Conservation (phyloP, 2,888 invertebrate species). For the Rhagonycha fulva region DNA sequence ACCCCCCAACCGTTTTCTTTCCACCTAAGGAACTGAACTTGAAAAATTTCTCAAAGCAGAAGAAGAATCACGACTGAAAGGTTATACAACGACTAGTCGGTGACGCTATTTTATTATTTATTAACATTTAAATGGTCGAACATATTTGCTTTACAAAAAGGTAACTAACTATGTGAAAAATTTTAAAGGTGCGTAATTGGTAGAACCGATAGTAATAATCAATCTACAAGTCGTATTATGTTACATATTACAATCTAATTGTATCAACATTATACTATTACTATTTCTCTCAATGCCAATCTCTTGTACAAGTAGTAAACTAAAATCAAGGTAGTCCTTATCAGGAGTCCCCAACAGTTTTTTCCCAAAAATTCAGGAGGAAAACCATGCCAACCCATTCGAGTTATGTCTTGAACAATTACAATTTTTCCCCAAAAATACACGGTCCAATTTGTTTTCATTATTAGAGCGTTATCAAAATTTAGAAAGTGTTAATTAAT, state of each 20-base stretch:
- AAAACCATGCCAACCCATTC: neutral
- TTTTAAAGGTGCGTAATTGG: constrained; percentile 30
- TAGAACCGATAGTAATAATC: constrained; percentile 33
- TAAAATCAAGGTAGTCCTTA: constrained; percentile 42
- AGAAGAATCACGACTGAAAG: neutral
- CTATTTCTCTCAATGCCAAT: constrained; percentile 51
- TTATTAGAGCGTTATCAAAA: neutral
- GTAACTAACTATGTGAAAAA: constrained; percentile 14
- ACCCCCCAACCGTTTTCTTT: neutral
- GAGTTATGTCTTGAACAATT: too few species aligned
- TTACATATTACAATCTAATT: constrained; percentile 50
- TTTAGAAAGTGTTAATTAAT: neutral
- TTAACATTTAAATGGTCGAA: neutral
- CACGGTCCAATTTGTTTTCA: neutral
- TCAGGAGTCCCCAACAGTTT: constrained; percentile 18
- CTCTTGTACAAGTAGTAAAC: constrained; percentile 44
- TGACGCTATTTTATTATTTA: neutral
- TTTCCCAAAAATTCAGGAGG: neutral
- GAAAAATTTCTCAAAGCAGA: neutral
- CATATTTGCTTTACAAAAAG: neutral
- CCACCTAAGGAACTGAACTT: neutral
- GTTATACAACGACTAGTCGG: neutral
- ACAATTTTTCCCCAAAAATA: neutral
- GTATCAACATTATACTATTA: constrained; percentile 51
- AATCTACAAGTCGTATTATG: constrained; percentile 39